phyloP scores from a whole-genome alignment of 2,888 invertebrate genomes.

The Eudasyphora cyanicolor region DNA sequence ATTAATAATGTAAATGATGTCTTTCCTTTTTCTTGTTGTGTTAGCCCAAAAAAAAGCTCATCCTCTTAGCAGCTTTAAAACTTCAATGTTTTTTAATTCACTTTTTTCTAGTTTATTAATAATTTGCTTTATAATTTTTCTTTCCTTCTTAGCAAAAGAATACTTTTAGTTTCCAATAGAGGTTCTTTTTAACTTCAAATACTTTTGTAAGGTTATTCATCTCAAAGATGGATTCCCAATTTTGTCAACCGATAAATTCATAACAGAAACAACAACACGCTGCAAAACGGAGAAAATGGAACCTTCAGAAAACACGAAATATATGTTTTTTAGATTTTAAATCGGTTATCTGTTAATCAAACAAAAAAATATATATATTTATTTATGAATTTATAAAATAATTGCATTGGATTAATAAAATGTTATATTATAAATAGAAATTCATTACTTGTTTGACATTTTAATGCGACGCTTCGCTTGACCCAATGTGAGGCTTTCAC shows the following conservation, averaged over 20 bases:
- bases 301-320: constrained; percentile 24
- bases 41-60: neutral
- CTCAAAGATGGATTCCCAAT: neutral
- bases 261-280: neutral
- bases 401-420: constrained; percentile 55
- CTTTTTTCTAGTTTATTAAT: constrained; percentile 6
- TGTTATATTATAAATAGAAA: constrained; percentile 49
- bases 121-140: neutral
- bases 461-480: constrained; percentile 87
- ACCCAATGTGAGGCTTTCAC: constrained; percentile 87
- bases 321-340: constrained; percentile 44
- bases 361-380: constrained; percentile 49
- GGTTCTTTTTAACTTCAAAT: too few relatives aligned
- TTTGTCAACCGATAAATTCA: neutral
- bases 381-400: constrained; percentile 54
- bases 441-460: constrained; percentile 83
- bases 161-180: neutral
- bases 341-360: constrained; percentile 57
- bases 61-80: neutral
- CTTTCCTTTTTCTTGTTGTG: neutral
- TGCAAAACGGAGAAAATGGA: neutral
- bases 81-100: neutral
- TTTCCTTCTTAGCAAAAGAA: neutral
- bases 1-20: constrained; percentile 10
- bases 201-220: neutral